Conservation (phyloP, 2,797 vertebrate genomes). For the Pangasius krempfi region DNA sequence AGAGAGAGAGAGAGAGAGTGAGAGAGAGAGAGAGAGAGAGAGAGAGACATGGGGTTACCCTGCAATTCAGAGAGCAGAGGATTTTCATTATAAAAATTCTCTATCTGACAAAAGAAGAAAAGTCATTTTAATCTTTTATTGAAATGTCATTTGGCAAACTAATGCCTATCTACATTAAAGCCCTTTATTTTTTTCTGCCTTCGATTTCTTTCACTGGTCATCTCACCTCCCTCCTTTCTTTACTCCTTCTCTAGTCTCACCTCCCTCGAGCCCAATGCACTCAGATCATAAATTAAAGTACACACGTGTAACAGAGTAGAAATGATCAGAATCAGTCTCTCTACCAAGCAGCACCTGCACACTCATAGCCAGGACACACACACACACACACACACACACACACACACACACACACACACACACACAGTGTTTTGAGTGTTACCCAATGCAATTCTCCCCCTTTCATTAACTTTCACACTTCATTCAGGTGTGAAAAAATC, state of each 20-base stretch:
- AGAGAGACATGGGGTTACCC: not conserved
- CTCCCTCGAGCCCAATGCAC: not conserved
- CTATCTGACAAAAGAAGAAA: not conserved
- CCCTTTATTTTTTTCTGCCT: not conserved
- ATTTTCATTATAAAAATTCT: not conserved
- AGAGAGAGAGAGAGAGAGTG: conserved; percentile 20
- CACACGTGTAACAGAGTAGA: not conserved
- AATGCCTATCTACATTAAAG: not conserved
- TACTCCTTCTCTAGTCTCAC: not conserved
- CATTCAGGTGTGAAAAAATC: conserved; percentile 49
- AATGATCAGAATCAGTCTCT: conserved; percentile 10
- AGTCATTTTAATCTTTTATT: not conserved
- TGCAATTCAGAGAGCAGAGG: not conserved
- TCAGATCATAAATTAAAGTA: not conserved
- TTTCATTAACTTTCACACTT: conserved; percentile 60
- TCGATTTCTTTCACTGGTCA: not conserved
- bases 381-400: conserved; percentile 13
- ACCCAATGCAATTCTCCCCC: conserved; percentile 60
- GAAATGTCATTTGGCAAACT: not conserved
- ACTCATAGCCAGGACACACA: conserved; percentile 20
- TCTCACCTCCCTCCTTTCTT: not conserved
- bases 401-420: conserved; percentile 1
- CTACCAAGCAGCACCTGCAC: conserved; percentile 18
- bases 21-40: not conserved
- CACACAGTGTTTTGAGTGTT: conserved; percentile 36